Percentiles rank a stretch among this genome's conserved stretches.
phyloP scores from a whole-genome alignment of 2,113 vertebrate species.

The Pseudorectes ferrugineus region DNA sequence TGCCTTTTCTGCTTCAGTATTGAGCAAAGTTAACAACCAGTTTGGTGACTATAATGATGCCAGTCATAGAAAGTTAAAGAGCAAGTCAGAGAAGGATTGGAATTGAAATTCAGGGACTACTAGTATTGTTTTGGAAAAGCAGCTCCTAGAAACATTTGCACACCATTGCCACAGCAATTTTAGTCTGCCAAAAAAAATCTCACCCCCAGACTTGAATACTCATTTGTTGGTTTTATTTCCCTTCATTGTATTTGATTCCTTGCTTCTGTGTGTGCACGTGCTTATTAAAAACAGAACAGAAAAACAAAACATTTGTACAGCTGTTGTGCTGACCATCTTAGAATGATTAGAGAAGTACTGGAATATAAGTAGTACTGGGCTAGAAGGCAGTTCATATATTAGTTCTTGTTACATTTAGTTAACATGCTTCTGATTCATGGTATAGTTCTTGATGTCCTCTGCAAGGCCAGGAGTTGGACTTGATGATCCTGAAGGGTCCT shows the following conservation, averaged over 20 bases:
- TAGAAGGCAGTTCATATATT: background rate
- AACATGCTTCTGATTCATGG: background rate
- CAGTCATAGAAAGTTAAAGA: background rate
- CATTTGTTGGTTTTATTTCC: background rate
- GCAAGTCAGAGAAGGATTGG: background rate
- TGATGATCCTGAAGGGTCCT: background rate
- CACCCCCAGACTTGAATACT: background rate
- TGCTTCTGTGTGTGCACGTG: background rate
- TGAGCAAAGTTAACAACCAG: background rate
- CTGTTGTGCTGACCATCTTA: background rate
- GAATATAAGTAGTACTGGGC: background rate
- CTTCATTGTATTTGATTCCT: background rate
- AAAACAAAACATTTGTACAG: background rate
- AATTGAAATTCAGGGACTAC: background rate
- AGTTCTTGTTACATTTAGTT: background rate
- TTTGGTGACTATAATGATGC: background rate
- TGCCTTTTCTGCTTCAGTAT: background rate
- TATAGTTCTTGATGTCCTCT: background rate
- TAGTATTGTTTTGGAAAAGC: background rate
- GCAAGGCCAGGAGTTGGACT: background rate
- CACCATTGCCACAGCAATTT: background rate
- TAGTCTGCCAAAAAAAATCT: background rate
- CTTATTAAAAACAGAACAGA: background rate
- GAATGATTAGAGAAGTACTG: background rate
- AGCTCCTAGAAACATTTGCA: background rate